Base-by-base conservation (phyloP, 92 coral and sea anemone genomes). In the Palythoa caribaeorum region DNA sequence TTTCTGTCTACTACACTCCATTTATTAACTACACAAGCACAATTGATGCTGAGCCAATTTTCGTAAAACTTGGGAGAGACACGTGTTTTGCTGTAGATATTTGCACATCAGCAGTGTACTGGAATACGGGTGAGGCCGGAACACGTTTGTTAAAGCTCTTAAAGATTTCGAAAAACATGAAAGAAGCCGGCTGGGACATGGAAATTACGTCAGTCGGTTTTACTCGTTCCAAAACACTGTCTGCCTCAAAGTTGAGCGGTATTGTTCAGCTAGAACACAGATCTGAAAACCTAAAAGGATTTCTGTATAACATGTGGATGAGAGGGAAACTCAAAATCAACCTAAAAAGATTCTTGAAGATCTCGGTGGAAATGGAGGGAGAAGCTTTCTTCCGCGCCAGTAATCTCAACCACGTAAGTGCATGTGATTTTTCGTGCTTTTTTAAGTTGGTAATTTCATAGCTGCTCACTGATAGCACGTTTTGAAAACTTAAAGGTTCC, bases 31-130 rank as follows among this genome's bases (percentile, higher is more conserved):
- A 80, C 28, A 83, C 51, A 15, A 55, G 78, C 7, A 80, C 39
- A 9, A 83, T 90, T 38, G 88, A 51, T 65, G 54, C 59, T 7
- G 75, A 87, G 15, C 70, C 77, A 16, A 73, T 87, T 16, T 28
- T 79, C 16, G 38, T 87, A 37, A 14, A 71, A 37, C 68, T 81
- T 0, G 76, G 84, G 37, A 85, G 90, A 21, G 78, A 47, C 19
- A 83, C 79, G 55, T 90, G 93, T 71, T 75, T 90, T 76, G 90
- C 88, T 7, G 44, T 81, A 12, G 76, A 87, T 16, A 9, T 90
- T 38, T 90, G 93, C 65, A 51, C 83, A 17, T 54, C 84, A 16
- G 72, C 79, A 39, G 75, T 87, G 8, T 86, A 86, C 39, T 38
- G 88, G 9, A 80, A 55, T 51, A 62, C 87, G 55, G 66, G 90